A percentile compares a stretch with the other conserved stretches of the same genome.
These are phyloP conservation scores for Alloplasta piceator DNA, from an alignment of 2,888 invertebrate genomes.

Conservation along the genomic window DNA sequence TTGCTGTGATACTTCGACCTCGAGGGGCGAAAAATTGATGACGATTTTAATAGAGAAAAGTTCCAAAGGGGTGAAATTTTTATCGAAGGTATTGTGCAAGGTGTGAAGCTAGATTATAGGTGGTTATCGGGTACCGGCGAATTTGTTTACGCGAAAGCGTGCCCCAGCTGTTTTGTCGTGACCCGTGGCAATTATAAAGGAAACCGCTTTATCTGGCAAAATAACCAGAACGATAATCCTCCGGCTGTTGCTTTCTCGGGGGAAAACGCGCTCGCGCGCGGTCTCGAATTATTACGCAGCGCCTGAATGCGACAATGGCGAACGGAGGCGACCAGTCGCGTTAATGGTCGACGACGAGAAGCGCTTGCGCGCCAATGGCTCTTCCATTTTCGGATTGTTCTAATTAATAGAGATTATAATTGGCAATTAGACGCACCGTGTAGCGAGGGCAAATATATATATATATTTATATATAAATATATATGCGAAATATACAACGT, in stretches of 20 bases:
- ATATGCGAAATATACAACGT: constrained; percentile 13
- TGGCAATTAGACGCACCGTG: constrained; percentile 76
- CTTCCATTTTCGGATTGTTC: constrained; percentile 77
- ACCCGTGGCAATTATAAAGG: constrained; percentile 80
- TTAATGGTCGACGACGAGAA: constrained; percentile 71
- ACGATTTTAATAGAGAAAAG: background rate
- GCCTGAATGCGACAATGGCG: constrained; percentile 1
- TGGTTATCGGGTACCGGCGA: constrained; percentile 20
- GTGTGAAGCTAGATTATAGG: background rate
- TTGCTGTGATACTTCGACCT: no score
- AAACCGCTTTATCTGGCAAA: constrained; percentile 79
- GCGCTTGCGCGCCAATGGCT: constrained; percentile 25
- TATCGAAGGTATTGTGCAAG: constrained; percentile 24
- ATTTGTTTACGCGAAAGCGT: constrained; percentile 37
- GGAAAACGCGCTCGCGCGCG: constrained; percentile 4
- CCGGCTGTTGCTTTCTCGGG: constrained; percentile 59
- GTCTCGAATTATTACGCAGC: constrained; percentile 78
- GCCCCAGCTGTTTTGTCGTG: constrained; percentile 78
- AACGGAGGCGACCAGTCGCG: no score
- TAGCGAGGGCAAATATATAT: background rate
- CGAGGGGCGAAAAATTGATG: no score
- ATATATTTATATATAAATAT: no score
- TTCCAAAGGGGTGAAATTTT: background rate
- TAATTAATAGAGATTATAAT: constrained; percentile 82
- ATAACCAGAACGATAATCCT: constrained; percentile 78